Conservation (phyloP, 2,797 vertebrate genomes). For the Synaphobranchus kaupii region DNA sequence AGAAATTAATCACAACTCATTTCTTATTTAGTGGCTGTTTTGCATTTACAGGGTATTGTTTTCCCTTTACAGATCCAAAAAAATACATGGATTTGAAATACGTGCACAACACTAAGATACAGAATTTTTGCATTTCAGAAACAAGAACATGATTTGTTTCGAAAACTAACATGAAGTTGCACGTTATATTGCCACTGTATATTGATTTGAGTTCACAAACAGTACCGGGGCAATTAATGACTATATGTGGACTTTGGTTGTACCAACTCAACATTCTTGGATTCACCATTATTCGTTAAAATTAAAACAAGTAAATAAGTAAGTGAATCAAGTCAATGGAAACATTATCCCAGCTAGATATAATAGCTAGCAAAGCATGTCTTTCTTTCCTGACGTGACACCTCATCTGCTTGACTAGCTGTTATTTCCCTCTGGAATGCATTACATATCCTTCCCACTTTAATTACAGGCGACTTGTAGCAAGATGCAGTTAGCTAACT, state of each 20-base stretch:
- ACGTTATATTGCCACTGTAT: not conserved
- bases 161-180: not conserved
- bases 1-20: not conserved
- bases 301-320: not conserved
- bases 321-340: not conserved
- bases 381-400: not conserved
- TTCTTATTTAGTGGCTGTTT: not conserved
- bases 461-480: not conserved
- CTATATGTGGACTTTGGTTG: not conserved
- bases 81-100: not conserved
- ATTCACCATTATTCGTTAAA: too few relatives aligned
- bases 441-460: not conserved
- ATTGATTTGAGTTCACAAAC: not conserved
- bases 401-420: not conserved
- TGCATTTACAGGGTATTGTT: not conserved
- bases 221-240: not conserved
- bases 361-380: not conserved
- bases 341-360: not conserved
- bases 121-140: not conserved
- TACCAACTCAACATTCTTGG: not conserved
- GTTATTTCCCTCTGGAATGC: not conserved
- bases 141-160: not conserved
- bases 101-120: too few relatives aligned
- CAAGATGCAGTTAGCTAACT: not conserved
- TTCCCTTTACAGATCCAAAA: not conserved